Evolutionary conservation across 37 sponge, comb jelly and placozoan species (phyloP), one percentile per base, ranked within the genome.

Genomic region (Cladorhizidae sp.): DNA sequence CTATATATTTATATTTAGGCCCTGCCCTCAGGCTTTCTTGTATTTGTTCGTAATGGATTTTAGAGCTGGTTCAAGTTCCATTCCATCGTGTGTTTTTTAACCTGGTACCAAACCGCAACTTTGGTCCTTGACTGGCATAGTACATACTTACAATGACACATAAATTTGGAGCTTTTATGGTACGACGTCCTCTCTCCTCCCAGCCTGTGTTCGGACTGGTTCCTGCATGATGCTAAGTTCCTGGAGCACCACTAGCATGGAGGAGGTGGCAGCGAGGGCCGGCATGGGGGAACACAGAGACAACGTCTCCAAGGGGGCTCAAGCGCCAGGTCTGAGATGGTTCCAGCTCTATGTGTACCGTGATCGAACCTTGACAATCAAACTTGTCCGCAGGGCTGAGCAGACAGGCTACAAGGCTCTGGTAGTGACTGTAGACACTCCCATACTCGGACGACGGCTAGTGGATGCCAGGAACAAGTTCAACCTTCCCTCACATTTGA

Each of bases 191-290:
- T 38, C 22, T 23, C n/a, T 51, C 29, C 23, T 58, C 25, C 14
- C 64, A 91, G 91, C 91, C 0, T 78, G 83, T 74, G 50, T 68
- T 20, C 73, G 64, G 40, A 23, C 61, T 35, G 80, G 64, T 1
- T 90, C 87, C 11, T 90, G 91, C 55, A 96, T 96, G 96, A 87
- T 70, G 0, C 64, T 96, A 25, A 96, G 96, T 64, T 77, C 94
- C 1, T 86, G 81, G 81, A 75, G 88, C 62, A 93, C 88, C 0
- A 79, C 85, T 2, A 79, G 72, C 42, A 56, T 96, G 12, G 96
- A 95, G 73, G 88, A 96, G 20, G 94, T 96, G 1, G 91, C 94
- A 45, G 9, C 49, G 5, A 12, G 49, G 49, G 49, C 49, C 2
- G 39, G 28, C 23, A 76, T 81, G 29, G 36, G 75, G 37, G 82